A percentile compares a stretch with the other conserved stretches of the same genome.
These are phyloP conservation scores for Oryzias melastigma DNA, from an alignment of 2,113 vertebrate genomes.

Conservation along the genomic window DNA sequence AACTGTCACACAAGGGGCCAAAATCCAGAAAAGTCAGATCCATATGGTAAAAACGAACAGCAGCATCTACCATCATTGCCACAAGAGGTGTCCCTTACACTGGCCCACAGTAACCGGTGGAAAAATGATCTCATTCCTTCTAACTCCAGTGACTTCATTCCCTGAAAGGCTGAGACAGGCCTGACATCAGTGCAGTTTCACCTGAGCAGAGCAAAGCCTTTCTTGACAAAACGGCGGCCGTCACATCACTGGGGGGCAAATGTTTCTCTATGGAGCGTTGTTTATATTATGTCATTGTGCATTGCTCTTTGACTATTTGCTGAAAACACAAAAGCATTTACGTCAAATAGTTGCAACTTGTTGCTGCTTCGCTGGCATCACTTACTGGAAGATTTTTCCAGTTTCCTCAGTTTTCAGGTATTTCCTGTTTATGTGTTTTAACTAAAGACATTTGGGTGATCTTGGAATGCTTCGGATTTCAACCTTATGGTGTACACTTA, in stretches of 20 bases:
- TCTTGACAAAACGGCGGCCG: constrained; percentile 27
- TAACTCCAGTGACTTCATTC: constrained; percentile 70
- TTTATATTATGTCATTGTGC: constrained; percentile 44
- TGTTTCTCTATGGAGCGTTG: constrained; percentile 36
- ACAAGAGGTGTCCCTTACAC: constrained; percentile 76
- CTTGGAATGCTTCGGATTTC: too few species aligned
- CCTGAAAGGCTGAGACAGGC: constrained; percentile 43
- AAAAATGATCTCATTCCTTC: constrained; percentile 78
- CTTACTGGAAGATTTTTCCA: too few species aligned
- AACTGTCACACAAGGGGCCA: too few species aligned
- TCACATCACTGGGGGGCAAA: not conserved
- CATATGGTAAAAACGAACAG: constrained; percentile 20
- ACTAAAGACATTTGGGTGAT: too few species aligned
- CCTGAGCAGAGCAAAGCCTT: constrained; percentile 45
- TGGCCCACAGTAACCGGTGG: constrained; percentile 64
- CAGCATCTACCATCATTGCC: constrained; percentile 51
- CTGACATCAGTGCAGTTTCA: constrained; percentile 64
- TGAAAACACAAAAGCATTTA: constrained; percentile 26
- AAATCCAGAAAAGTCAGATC: constrained; percentile 10
- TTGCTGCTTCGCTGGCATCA: too few species aligned
- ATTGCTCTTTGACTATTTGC: constrained; percentile 4
- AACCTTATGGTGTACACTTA: too few species aligned
- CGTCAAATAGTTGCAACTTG: not conserved
- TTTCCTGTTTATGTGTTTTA: too few species aligned
- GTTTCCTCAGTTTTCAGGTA: too few species aligned